Percentiles rank a stretch among this genome's conserved stretches.
phyloP scores from a whole-genome alignment of 2,888 invertebrate species.

The Brenthis hecate region DNA sequence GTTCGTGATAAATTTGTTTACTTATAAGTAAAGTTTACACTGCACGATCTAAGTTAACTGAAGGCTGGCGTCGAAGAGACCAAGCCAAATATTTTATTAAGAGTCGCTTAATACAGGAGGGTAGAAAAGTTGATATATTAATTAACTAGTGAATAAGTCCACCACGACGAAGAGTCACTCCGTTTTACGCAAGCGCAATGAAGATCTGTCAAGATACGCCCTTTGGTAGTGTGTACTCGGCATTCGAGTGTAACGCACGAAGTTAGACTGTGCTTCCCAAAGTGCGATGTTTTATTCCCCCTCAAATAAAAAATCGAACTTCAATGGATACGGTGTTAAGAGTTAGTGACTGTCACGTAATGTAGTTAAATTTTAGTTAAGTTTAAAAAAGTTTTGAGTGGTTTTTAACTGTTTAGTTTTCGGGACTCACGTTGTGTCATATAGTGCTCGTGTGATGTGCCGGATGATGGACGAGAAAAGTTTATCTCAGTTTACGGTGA shows the following conservation, averaged over 20 bases:
- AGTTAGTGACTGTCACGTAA: slow-evolving; percentile 49
- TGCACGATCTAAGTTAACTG: slow-evolving; percentile 25
- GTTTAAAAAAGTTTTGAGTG: slow-evolving; percentile 43
- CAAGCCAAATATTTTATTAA: slow-evolving; percentile 64
- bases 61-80: slow-evolving; percentile 29
- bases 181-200: slow-evolving; percentile 73
- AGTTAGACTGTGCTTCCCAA: slow-evolving; percentile 37
- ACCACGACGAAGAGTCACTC: slow-evolving; percentile 76
- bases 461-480: slow-evolving; percentile 61
- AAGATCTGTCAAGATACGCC: slow-evolving; percentile 63
- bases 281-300: slow-evolving; percentile 56
- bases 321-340: slow-evolving; percentile 54
- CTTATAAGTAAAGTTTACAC: slow-evolving; percentile 20
- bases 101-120: slow-evolving; percentile 71
- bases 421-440: slow-evolving; percentile 44
- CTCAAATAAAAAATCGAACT: slow-evolving; percentile 49
- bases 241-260: slow-evolving; percentile 59
- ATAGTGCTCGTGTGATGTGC: slow-evolving; percentile 66
- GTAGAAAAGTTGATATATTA: slow-evolving; percentile 80
- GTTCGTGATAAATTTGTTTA: slow-evolving; percentile 9
- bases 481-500: slow-evolving; percentile 65
- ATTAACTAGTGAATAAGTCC: slow-evolving; percentile 80
- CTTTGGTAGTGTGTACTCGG: slow-evolving; percentile 70
- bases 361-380: slow-evolving; percentile 25
- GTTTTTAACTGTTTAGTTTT: slow-evolving; percentile 45